A percentile compares a stretch with the other conserved stretches of the same genome.
Evolutionary conservation across 2,888 invertebrate species (phyloP).

Genomic region (Apantesis nais): DNA sequence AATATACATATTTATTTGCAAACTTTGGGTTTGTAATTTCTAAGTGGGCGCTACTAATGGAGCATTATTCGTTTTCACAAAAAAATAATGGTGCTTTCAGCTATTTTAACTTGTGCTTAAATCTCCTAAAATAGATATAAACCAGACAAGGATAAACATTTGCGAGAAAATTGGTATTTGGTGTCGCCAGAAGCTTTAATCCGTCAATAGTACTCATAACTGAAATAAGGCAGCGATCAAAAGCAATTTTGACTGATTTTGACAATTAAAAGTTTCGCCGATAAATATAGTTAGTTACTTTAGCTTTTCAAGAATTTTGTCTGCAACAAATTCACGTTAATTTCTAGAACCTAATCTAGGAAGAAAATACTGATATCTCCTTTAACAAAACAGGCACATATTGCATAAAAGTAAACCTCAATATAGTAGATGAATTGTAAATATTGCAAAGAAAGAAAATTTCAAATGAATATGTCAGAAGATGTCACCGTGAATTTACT

Average conservation of each 20-base stretch:
- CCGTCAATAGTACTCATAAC: no score
- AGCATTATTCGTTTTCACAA: not conserved
- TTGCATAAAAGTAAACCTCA: conserved; percentile 1
- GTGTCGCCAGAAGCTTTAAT: not conserved
- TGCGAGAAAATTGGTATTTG: not conserved
- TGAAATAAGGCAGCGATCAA: no score
- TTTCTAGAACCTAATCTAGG: not conserved
- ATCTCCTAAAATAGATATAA: not conserved
- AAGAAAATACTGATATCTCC: not conserved
- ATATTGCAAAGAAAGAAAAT: conserved; percentile 5
- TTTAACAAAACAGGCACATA: conserved; percentile 1
- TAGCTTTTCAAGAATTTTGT: no score
- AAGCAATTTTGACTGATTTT: no score
- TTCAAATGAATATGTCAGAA: not conserved
- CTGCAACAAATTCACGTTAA: no score
- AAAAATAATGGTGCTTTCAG: not conserved
- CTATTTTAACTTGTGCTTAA: not conserved
- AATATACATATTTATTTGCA: no score
- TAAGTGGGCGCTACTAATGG: not conserved
- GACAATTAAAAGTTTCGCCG: no score
- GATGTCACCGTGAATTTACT: conserved; percentile 5
- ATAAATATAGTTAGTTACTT: no score
- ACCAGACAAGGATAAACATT: not conserved
- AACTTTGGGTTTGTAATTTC: no score
- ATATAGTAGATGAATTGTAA: conserved; percentile 17